phyloP scores from a whole-genome alignment of 2,888 invertebrate genomes.

The Hololepta plana region DNA sequence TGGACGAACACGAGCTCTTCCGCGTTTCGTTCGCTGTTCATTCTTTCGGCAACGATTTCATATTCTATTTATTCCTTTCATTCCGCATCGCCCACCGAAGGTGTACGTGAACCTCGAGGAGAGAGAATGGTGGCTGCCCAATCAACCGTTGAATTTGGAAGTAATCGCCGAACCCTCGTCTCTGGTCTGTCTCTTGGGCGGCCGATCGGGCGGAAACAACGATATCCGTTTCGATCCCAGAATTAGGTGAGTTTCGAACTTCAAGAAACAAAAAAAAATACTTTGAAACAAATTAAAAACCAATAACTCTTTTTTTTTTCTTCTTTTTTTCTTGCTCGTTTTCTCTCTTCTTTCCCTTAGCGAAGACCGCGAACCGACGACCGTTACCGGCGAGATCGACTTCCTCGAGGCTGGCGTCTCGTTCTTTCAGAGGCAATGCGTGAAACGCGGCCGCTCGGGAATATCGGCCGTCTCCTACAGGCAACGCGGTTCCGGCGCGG shows the following conservation, averaged over 20 bases:
- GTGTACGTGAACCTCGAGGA: conserved; percentile 42
- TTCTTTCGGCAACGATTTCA: background rate
- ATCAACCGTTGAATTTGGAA: conserved; percentile 37
- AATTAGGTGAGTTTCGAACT: conserved; percentile 20
- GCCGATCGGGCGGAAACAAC: conserved; percentile 30
- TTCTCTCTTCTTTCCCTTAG: conserved; percentile 14
- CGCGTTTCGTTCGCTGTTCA: conserved; percentile 1
- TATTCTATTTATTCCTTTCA: background rate
- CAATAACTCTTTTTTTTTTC: conserved; percentile 4
- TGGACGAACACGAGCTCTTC: conserved; percentile 1
- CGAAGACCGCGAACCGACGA: conserved; percentile 18
- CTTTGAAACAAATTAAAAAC: background rate
- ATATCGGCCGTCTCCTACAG: conserved; percentile 33
- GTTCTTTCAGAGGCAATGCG: conserved; percentile 36
- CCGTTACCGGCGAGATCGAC: conserved; percentile 27
- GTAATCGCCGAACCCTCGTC: conserved; percentile 42
- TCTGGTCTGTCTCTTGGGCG: conserved; percentile 42
- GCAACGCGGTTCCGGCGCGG: conserved; percentile 32
- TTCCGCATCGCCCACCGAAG: conserved; percentile 17
- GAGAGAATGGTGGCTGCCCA: conserved; percentile 42
- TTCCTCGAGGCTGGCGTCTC: conserved; percentile 44
- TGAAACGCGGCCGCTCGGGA: conserved; percentile 31
- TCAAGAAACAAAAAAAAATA: background rate
- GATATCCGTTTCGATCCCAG: conserved; percentile 31
- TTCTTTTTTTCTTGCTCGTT: conserved; percentile 5